A percentile compares a stretch with the other conserved stretches of the same genome.
Conservation (phyloP, 1,140 invertebrate genomes). For the Hermetia illucens region DNA sequence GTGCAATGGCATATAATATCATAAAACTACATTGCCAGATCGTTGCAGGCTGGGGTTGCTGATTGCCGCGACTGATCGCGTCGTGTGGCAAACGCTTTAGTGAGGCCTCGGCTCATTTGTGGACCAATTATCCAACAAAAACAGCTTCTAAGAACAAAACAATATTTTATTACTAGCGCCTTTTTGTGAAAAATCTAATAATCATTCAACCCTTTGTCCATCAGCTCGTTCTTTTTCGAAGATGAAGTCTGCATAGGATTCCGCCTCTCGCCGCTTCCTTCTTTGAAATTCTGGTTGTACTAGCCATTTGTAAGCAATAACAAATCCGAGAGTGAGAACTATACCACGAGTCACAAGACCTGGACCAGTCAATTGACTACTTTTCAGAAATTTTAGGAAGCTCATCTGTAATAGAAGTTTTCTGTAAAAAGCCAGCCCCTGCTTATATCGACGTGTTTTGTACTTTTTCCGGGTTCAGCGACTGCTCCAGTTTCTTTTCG, state of each 20-base stretch:
- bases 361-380: constrained; percentile 19
- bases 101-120: no score
- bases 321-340: constrained; percentile 15
- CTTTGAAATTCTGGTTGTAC: constrained; percentile 16
- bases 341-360: constrained; percentile 27
- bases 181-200: no score
- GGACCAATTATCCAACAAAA: no score
- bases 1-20: no score
- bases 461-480: constrained; percentile 1
- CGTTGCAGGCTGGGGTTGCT: no score
- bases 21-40: no score
- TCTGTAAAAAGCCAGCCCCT: constrained; percentile 8
- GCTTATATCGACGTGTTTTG: constrained; percentile 6
- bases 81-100: no score
- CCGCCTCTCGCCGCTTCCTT: constrained; percentile 17
- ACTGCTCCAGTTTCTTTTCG: constrained; percentile 12
- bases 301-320: constrained; percentile 16
- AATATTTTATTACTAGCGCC: no score
- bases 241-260: constrained; percentile 23
- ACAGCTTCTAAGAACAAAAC: no score
- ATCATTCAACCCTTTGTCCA: no score
- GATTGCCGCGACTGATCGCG: no score
- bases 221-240: constrained; percentile 26
- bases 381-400: constrained; percentile 24
- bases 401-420: constrained; percentile 25